A percentile compares a stretch with the other conserved stretches of the same genome.
These are phyloP conservation scores for Chloroclysta siterata DNA, from an alignment of 2,888 invertebrate species.

Conservation along the genomic window DNA sequence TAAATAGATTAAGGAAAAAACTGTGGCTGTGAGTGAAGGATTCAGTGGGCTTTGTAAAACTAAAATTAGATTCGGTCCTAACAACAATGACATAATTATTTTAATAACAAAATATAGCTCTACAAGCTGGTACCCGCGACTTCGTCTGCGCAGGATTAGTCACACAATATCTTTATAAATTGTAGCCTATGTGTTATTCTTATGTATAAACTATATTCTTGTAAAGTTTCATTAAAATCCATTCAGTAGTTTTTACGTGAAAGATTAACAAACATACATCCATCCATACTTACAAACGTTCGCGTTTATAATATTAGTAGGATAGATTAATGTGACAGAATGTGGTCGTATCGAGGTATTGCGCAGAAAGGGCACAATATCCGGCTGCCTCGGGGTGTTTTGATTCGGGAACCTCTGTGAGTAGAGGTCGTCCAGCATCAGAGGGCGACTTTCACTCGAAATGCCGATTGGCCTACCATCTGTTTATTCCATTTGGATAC, in stretches of 20 bases:
- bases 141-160: too few relatives aligned
- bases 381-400: conserved; percentile 55
- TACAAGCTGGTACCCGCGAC: too few relatives aligned
- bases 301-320: too few relatives aligned
- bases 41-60: not conserved
- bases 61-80: not conserved
- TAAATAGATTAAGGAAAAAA: too few relatives aligned
- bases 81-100: not conserved
- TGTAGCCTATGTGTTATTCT: too few relatives aligned
- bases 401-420: conserved; percentile 56
- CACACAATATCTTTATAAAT: too few relatives aligned
- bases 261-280: too few relatives aligned
- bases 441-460: conserved; percentile 12
- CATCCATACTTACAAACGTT: too few relatives aligned
- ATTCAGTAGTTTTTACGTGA: too few relatives aligned
- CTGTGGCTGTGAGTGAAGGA: too few relatives aligned
- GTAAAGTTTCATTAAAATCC: too few relatives aligned
- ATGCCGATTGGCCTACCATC: conserved; percentile 19
- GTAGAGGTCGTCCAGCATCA: conserved; percentile 34
- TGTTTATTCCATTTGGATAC: conserved; percentile 9
- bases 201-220: too few relatives aligned
- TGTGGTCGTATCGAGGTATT: conserved; percentile 45
- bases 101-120: conserved; percentile 6
- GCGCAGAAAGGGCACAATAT: conserved; percentile 50
- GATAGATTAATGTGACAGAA: conserved; percentile 44